A percentile compares a stretch with the other conserved stretches of the same genome.
Evolutionary conservation across 1,140 invertebrate genomes (phyloP).

Genomic region (Euura lappo): DNA sequence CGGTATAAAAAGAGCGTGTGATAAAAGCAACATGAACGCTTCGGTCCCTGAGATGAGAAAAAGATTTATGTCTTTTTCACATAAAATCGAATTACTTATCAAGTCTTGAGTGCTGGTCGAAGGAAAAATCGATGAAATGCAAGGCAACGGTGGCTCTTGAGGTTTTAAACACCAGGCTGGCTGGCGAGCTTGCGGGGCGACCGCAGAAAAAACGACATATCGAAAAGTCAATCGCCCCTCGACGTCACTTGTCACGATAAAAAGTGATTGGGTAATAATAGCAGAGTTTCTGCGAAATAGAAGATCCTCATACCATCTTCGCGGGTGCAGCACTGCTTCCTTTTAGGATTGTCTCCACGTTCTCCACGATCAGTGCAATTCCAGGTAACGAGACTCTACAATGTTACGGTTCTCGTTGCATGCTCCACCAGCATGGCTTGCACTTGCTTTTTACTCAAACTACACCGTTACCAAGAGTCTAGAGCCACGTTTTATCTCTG

Average conservation of each 20-base stretch:
- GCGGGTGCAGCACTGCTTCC: background rate
- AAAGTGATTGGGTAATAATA: background rate
- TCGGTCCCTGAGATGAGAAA: background rate
- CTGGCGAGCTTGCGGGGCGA: background rate
- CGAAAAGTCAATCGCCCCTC: background rate
- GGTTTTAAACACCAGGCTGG: background rate
- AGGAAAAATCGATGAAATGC: background rate
- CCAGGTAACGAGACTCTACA: conserved; percentile 6
- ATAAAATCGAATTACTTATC: background rate
- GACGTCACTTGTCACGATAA: background rate
- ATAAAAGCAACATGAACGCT: background rate
- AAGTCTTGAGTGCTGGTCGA: background rate
- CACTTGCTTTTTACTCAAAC: background rate
- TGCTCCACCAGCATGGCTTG: background rate
- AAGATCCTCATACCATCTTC: background rate
- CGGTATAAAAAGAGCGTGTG: background rate
- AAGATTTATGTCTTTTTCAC: background rate
- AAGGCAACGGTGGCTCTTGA: background rate
- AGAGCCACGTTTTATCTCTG: background rate
- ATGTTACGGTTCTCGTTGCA: background rate
- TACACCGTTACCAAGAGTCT: background rate
- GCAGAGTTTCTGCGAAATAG: background rate
- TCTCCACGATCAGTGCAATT: conserved; percentile 2
- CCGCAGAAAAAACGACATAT: background rate
- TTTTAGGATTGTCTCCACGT: background rate